Evolutionary conservation across 2,888 invertebrate genomes (phyloP).

Genomic region (Lochmaea crataegi): DNA sequence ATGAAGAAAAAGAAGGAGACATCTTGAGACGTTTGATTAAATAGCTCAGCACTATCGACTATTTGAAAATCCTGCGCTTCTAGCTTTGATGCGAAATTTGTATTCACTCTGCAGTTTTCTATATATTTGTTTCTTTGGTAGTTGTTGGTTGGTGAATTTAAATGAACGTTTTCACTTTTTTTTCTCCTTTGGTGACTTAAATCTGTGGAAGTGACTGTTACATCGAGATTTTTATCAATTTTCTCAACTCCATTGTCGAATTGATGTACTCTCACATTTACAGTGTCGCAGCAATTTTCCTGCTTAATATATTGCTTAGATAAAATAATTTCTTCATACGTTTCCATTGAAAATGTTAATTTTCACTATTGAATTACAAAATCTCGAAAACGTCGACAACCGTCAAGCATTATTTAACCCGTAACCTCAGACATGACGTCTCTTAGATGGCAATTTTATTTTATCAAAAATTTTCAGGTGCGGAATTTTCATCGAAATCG

Average conservation of each 20-base stretch:
- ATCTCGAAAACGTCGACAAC: constrained; percentile 38
- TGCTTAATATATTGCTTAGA: constrained; percentile 45
- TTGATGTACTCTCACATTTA: not conserved
- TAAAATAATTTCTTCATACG: constrained; percentile 45
- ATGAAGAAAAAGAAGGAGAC: too few species aligned
- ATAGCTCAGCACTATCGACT: too few species aligned
- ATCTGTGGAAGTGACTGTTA: constrained; percentile 36
- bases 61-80: too few species aligned
- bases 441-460: too few species aligned
- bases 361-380: constrained; percentile 22
- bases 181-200: constrained; percentile 8
- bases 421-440: too few species aligned
- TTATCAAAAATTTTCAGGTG: too few species aligned
- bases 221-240: constrained; percentile 24
- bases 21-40: too few species aligned
- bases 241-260: not conserved
- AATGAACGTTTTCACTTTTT: too few species aligned
- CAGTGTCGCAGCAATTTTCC: constrained; percentile 3
- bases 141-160: not conserved
- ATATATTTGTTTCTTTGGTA: not conserved
- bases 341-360: constrained; percentile 50
- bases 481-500: too few species aligned
- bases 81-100: constrained; percentile 15
- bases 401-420: constrained; percentile 38
- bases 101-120: not conserved